Evolutionary conservation across 2,888 invertebrate genomes (phyloP).

Genomic region (Epiblema foenella): DNA sequence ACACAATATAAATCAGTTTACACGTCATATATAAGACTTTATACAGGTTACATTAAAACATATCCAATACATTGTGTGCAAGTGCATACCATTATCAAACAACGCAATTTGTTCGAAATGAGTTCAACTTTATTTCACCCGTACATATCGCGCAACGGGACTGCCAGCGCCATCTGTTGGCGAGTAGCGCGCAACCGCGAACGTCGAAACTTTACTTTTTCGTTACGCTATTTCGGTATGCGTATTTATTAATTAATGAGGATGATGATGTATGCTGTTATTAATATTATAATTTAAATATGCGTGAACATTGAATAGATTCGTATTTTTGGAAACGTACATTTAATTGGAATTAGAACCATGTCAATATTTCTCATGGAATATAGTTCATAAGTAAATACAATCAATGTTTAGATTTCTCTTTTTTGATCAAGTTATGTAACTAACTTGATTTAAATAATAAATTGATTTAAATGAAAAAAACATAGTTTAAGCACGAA

Average conservation of each 20-base stretch:
- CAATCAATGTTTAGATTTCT: not conserved
- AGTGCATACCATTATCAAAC: not conserved
- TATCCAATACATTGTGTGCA: not conserved
- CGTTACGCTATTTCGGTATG: not conserved
- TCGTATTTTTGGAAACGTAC: not conserved
- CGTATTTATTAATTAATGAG: not conserved
- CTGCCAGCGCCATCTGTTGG: conserved; percentile 57
- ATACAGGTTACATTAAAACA: not conserved
- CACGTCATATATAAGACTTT: not conserved
- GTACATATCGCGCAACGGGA: conserved; percentile 12
- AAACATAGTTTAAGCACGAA: not conserved
- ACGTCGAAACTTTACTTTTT: not conserved
- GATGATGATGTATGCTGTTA: not conserved
- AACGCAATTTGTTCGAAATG: not conserved
- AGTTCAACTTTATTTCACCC: not conserved
- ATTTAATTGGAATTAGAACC: not conserved
- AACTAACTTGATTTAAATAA: too few species aligned
- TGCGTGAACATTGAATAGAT: not conserved
- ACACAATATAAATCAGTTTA: not conserved
- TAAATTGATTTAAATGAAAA: too few species aligned
- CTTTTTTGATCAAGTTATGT: too few species aligned
- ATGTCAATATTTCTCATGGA: not conserved
- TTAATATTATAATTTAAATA: not conserved
- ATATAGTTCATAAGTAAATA: not conserved
- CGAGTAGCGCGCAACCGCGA: conserved; percentile 49